phyloP scores from a whole-genome alignment of 2,888 invertebrate genomes.

The Drosophila niveifrons region DNA sequence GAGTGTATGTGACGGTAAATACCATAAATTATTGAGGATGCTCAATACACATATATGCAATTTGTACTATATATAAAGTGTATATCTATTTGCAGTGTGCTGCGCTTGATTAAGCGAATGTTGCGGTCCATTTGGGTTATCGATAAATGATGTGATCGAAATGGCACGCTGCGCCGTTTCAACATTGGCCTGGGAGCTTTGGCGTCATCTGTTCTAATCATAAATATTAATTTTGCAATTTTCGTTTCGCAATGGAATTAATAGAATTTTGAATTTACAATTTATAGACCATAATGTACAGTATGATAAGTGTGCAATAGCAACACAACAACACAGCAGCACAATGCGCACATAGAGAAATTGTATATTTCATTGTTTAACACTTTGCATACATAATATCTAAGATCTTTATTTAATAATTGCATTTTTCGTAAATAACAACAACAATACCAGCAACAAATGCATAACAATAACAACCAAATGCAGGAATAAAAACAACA shows the following conservation, averaged over 20 bases:
- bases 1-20: conserved; percentile 50
- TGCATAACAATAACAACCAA: conserved; percentile 43
- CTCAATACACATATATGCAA: background rate
- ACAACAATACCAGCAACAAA: conserved; percentile 57
- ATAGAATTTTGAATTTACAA: conserved; percentile 51
- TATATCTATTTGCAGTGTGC: conserved; percentile 48
- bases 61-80: background rate
- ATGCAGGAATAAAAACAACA: conserved; percentile 70
- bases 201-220: conserved; percentile 78
- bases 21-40: conserved; percentile 21
- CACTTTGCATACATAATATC: conserved; percentile 57
- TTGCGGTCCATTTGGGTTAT: conserved; percentile 39
- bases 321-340: conserved; percentile 26
- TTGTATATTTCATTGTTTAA: conserved; percentile 65
- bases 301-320: conserved; percentile 44
- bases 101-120: conserved; percentile 29
- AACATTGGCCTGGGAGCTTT: conserved; percentile 29
- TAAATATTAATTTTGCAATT: conserved; percentile 69
- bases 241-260: conserved; percentile 70
- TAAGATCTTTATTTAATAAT: conserved; percentile 61
- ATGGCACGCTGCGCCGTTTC: background rate
- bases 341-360: conserved; percentile 42
- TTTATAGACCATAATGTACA: conserved; percentile 77
- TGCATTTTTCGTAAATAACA: conserved; percentile 64
- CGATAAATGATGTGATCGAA: conserved; percentile 10